Evolutionary conservation across 2,797 vertebrate species (phyloP).

Genomic region (Emydoidea blandingii): DNA sequence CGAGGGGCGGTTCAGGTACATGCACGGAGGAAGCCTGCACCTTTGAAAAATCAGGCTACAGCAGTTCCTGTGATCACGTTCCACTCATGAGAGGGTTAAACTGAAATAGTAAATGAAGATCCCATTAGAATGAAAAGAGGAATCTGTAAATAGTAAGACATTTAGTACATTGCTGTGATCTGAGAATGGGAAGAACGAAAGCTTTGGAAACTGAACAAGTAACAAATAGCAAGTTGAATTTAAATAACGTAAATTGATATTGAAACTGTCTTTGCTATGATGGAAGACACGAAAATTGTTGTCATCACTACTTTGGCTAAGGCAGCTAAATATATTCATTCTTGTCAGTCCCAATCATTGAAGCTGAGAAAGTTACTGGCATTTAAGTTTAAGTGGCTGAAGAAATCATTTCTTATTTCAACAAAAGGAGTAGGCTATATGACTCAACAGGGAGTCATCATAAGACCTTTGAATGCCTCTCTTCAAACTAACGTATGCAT

Average conservation of each 20-base stretch:
- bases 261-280: neutral
- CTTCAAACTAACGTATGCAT: neutral
- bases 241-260: too few relatives aligned
- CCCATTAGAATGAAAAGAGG: neutral
- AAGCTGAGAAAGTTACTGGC: neutral
- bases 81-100: neutral
- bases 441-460: rapidly evolving
- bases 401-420: neutral
- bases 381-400: neutral
- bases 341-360: neutral
- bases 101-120: neutral
- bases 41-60: neutral
- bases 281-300: rapidly evolving
- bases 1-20: too few relatives aligned
- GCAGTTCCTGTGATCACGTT: neutral
- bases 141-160: neutral
- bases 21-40: neutral
- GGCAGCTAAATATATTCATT: neutral
- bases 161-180: neutral
- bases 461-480: neutral
- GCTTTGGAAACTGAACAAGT: neutral
- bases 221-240: neutral
- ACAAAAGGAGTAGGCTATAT: neutral
- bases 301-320: neutral
- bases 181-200: neutral